Base-by-base conservation (phyloP, 2,797 vertebrate genomes). In the Pangasius djambal region DNA sequence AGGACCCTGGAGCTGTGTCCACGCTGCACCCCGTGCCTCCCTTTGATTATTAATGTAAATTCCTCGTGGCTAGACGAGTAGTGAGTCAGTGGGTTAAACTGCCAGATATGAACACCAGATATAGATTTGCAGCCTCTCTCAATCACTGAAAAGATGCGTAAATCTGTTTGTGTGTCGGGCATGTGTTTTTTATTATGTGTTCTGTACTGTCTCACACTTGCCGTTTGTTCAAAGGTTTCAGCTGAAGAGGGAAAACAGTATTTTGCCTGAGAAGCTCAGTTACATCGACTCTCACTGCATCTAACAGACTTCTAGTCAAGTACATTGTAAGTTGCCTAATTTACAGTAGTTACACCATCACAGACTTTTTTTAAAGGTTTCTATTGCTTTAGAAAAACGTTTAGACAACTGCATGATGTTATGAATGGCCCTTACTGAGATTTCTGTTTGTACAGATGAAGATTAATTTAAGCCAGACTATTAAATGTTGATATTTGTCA, bases 141-240 rank as follows among this genome's bases (percentile, higher is more conserved):
- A 79, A 20, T 55, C 50, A 55, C 18, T 82, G 57, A 59, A 82
- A 82, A 82, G 20, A 82, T 61, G 57, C 34, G 40, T 40, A 61
- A 40, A 82, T 25, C 57, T 55, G n/a, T 69, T 70, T 57, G 31
- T 18, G 31, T 15, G 34, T 59, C 31, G 0, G 22, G 34, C 69
- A 74, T 86, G 52, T 75, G 85, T n/a, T 75, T 86, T 48, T 48
- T 57, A 74, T 59, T 83, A 6, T 40, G 31, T 44, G 81, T 63
- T 61, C 55, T 59, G 31, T 81, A 57, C 50, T 8, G 52, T 57
- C 55, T 81, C 52, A n/a, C 48, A 50, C 50, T 50, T 57, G 52
- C 20, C 2, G 12, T 63, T 83, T 4, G 5, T 63, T 83, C 81
- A 44, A 44, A 83, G 81, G 20, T 4, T 79, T 18, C 28, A 79